Evolutionary conservation across 2,888 invertebrate species (phyloP), one percentile per base, ranked within the genome.

Genomic region (Epinotia brunnichana): DNA sequence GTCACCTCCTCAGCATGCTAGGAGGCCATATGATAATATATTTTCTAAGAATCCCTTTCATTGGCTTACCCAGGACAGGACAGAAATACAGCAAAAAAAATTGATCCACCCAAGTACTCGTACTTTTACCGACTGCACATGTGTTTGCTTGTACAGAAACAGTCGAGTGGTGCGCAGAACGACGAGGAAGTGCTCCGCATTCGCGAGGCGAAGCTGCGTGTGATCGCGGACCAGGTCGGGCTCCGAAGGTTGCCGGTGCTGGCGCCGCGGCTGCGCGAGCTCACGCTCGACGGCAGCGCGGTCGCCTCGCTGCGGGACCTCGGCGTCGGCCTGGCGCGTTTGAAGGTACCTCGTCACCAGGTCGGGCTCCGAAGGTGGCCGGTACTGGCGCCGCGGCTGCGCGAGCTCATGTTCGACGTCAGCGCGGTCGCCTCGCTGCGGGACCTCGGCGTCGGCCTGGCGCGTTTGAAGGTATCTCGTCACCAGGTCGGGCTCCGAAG

Each of bases 201-300:
- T 51, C 94, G 95, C 2, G 93, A 94, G 75, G 93, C 95, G 0
- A 94, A 94, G 77, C 86, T 96, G 10, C 94, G 95, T 5, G 95
- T 96, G 7, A 94, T 96, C 11, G 95, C 96, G 0, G 94, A 95
- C 73, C 94, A 95, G 70, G 92, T 95, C 7, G 95, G 95, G 21
- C 82, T 96, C 57, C 94, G 96, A 56, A 90, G 96, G 29, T 87
- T 96, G 0, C 93, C 95, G 56, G 87, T 95, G 0, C 94, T 95
- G 69, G 92, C 95, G 56, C 96, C 96, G 3, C 91, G 94, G 59
- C 89, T 96, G 3, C 89, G 93, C 11, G 93, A 94, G 4, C 87
- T 96, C 53, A 95, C 94, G 51, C 87, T 96, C 4, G 95, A 96
- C 74, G 96, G 96, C 39, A 96, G 96, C 77, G 94, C 95, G 9